These are phyloP conservation scores for Dinoponera quadriceps DNA, from an alignment of 1,140 invertebrate genomes.

Conservation along the genomic window DNA sequence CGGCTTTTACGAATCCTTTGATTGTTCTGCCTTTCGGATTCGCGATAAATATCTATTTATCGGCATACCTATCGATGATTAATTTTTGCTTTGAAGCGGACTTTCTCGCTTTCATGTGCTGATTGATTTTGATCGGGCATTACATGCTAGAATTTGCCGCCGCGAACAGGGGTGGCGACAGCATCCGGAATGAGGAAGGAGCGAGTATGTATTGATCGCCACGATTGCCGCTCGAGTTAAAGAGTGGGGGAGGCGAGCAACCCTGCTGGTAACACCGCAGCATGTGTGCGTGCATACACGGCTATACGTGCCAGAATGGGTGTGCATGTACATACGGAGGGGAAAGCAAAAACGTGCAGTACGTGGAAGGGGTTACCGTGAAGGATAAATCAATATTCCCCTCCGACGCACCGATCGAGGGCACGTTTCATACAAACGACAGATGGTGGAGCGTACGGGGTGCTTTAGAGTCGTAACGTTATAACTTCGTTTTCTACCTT, in stretches of 20 bases:
- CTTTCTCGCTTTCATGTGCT: not conserved
- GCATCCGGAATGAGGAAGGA: slow-evolving; percentile 67
- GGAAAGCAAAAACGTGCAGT: slow-evolving; percentile 42
- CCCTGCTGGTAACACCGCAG: slow-evolving; percentile 24
- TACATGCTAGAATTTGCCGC: slow-evolving; percentile 14
- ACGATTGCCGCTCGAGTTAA: slow-evolving; percentile 47
- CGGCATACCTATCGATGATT: not conserved
- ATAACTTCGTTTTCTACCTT: slow-evolving; percentile 30
- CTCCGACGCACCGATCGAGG: slow-evolving; percentile 65
- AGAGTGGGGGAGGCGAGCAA: slow-evolving; percentile 45
- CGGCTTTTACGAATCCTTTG: no score
- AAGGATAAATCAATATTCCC: slow-evolving; percentile 77
- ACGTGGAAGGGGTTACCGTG: slow-evolving; percentile 62
- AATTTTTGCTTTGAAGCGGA: not conserved
- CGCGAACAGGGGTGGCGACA: slow-evolving; percentile 28
- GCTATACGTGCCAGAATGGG: not conserved
- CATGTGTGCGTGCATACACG: slow-evolving; percentile 17
- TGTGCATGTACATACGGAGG: not conserved
- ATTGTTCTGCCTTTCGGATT: not conserved
- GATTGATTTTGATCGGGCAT: slow-evolving; percentile 61
- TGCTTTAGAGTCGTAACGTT: not conserved
- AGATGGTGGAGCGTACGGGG: slow-evolving; percentile 66
- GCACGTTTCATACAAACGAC: slow-evolving; percentile 68
- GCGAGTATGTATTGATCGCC: slow-evolving; percentile 65
- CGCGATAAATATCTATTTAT: not conserved